Evolutionary conservation across 1,140 invertebrate genomes (phyloP), one percentile per base, ranked within the genome.

Genomic region (Callitettix versicolor): DNA sequence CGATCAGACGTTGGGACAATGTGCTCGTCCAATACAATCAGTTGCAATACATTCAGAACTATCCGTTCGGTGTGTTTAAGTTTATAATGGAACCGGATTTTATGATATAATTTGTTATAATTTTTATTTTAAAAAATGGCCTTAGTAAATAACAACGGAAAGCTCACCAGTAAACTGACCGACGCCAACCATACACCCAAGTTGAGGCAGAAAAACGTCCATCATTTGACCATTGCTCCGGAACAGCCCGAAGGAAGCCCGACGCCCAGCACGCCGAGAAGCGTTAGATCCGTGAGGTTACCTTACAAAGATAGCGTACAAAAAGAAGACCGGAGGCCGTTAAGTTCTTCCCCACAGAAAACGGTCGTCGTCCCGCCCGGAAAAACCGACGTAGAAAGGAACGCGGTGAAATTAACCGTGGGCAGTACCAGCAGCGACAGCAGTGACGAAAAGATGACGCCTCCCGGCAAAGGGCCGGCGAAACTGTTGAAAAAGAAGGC

Each of bases 391-490:
- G 3, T 9, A 9, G 9, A 9, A 12, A 47, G 43, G 17, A 41
- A 34, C 15, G 43, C 38, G 17, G 52, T 54, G 18, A 43, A 58
- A 47, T 34, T 58, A 7, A 38, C 34, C 12, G 53, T 58, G 6
- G 53, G 57, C 38, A 44, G 42, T 33, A 58, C 53, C 14, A 55
- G 57, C 47, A 55, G 53, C 44, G 57, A 58, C 26, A 50, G 44
- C 44, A 55, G 57, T 21, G 52, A 55, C 47, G 57, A 53, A 3
- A 58, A 55, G 44, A 21, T 33, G 12, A 58, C 56, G 20, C 57
- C 57, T 6, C 57, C 57, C 38, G 12, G 57, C 2, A 50, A 50
- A 51, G 34, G 57, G 18, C 12, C 48, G 22, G 20, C 24, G 18
- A 43, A 18, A 5, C 26, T 7, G 6, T 20, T 22, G n/a, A 22